A percentile compares a stretch with the other conserved stretches of the same genome.
Evolutionary conservation across 2,888 invertebrate species (phyloP).

Genomic region (Auanema sp.): DNA sequence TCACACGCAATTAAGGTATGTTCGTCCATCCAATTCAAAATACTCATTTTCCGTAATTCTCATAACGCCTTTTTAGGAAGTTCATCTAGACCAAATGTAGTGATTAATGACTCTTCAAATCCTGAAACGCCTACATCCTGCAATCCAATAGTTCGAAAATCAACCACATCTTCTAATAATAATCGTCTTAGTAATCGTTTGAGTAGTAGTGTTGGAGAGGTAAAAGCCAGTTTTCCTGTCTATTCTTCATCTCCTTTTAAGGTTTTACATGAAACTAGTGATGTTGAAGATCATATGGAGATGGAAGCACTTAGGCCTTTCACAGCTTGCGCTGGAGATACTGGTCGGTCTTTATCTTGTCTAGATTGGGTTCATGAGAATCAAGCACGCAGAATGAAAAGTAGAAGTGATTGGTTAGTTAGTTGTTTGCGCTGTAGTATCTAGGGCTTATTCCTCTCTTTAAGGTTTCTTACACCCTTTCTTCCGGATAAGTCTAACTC

Average conservation of each 20-base stretch:
- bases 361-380: slow-evolving; percentile 91
- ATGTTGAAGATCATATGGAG: slow-evolving; percentile 37
- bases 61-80: no score
- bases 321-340: slow-evolving; percentile 40
- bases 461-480: slow-evolving; percentile 38
- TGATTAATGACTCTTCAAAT: no score
- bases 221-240: slow-evolving; percentile 4
- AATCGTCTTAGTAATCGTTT: slow-evolving; percentile 34
- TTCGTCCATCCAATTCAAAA: no score
- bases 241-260: slow-evolving; percentile 14
- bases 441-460: neutral
- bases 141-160: no score
- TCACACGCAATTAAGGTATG: no score
- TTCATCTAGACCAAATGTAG: no score
- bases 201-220: slow-evolving; percentile 48
- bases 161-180: no score
- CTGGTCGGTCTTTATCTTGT: slow-evolving; percentile 73
- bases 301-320: slow-evolving; percentile 36
- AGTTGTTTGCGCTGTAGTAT: neutral
- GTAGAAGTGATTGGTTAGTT: slow-evolving; percentile 90
- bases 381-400: slow-evolving; percentile 93
- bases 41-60: no score
- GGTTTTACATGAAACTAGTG: slow-evolving; percentile 45
- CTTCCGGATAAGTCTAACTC: slow-evolving; percentile 36
- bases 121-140: no score